Base-by-base conservation (phyloP, 2,888 invertebrate genomes). In the Ptilodon capucinus region DNA sequence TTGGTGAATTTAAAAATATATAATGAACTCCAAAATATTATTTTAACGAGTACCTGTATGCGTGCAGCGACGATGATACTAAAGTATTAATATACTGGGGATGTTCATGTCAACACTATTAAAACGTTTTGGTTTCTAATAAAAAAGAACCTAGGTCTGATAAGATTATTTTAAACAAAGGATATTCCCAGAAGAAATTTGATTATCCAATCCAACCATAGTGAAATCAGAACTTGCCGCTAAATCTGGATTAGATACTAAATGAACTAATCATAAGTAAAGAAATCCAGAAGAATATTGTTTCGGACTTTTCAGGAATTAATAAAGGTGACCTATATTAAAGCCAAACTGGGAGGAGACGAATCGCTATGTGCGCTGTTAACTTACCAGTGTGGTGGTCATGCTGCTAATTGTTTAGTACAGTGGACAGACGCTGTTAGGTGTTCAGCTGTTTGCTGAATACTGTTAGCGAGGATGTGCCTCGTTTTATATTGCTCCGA, bases 401-500 rank as follows among this genome's bases (percentile, higher is more conserved):
- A 86, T 81, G 54, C 62, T 68, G 69, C 57, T 61, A 51, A 50
- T 59, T 57, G 55, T 68, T 69, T 71, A 68, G 69, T 69, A 71
- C 68, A 68, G 67, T 65, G 64, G 56, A 67, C 69, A 74, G 76
- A 69, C 71, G 71, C 73, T 80, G 72, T 76, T 74, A 71, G 53
- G 49, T 56, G 80, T 82, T 84, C 76, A 76, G 74, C 70, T 76
- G 76, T 79, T 76, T 71, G 76, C 81, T 74, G 89, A 89, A 87
- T 90, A 89, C 80, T 72, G 71, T 79, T 58, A 44, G 73, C 69
- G 80, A 84, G 79, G 89, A 89, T 89, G 84, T 83, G 82, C 84
- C 73, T 77, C 86, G 84, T 87, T 89, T 88, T 91, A 91, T 91
- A 91, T 86, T 84, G 81, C 76, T 83, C 84, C 79, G 85, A 64